These are phyloP conservation scores for Accipiter cooperii DNA, from an alignment of 2,113 vertebrate genomes.

Conservation along the genomic window DNA sequence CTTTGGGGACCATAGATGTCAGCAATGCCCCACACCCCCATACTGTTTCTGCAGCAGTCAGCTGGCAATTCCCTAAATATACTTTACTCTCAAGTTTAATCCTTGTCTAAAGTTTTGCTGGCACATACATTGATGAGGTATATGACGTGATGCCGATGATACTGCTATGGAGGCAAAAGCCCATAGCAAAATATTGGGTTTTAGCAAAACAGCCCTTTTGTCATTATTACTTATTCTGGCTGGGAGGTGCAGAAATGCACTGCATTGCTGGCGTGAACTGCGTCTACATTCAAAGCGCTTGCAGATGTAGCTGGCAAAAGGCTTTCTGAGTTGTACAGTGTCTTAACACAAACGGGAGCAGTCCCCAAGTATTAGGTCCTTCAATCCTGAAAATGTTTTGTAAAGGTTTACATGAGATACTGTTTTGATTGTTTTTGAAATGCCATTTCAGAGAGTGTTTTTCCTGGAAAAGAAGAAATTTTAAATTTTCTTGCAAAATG, in stretches of 20 bases:
- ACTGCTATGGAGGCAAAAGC: not conserved
- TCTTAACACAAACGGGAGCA: too few species aligned
- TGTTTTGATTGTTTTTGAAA: too few species aligned
- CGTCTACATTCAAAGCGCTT: not conserved
- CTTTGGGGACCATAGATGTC: not conserved
- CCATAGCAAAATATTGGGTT: not conserved
- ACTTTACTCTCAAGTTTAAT: not conserved
- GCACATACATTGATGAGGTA: fast-evolving
- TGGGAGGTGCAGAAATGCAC: not conserved
- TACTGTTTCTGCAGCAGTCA: not conserved
- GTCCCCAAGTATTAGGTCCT: too few species aligned
- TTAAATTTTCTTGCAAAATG: too few species aligned
- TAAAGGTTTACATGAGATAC: too few species aligned
- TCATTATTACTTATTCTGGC: not conserved
- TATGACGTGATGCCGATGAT: not conserved
- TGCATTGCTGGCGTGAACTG: fast-evolving
- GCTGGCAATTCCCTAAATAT: not conserved
- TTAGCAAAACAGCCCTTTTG: not conserved
- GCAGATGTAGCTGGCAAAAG: too few species aligned
- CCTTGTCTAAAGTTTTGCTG: not conserved
- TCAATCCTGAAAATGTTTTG: too few species aligned
- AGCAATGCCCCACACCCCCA: not conserved
- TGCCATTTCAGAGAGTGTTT: too few species aligned
- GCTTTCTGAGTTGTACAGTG: too few species aligned
- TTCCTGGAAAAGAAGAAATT: too few species aligned